Conservation (phyloP, 2,888 invertebrate species). For the Automeris io region DNA sequence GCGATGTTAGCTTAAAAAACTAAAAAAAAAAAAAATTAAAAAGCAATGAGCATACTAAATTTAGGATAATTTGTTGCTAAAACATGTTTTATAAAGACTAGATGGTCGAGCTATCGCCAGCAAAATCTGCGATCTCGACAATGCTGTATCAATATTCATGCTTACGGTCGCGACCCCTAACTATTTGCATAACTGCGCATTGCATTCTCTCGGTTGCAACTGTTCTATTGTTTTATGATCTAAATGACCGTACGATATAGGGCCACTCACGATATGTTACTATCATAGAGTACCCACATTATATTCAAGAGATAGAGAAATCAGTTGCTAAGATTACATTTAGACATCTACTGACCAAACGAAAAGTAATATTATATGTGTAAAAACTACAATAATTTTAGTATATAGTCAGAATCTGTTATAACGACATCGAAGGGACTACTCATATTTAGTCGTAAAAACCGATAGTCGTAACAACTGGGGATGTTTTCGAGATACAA, state of each 20-base stretch:
- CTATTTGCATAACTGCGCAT: constrained; percentile 73
- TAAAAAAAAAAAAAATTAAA: constrained; percentile 14
- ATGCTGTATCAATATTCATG: constrained; percentile 76
- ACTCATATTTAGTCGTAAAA: no score
- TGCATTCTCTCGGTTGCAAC: constrained; percentile 67
- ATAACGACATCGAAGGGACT: no score
- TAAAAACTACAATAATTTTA: no score
- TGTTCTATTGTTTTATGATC: constrained; percentile 76
- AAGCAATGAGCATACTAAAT: constrained; percentile 30
- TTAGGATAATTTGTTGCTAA: constrained; percentile 55
- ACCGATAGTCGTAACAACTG: no score
- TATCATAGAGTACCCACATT: no score
- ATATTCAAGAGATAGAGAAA: no score
- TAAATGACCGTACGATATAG: constrained; percentile 72
- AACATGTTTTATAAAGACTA: constrained; percentile 59
- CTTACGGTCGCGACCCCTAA: constrained; percentile 68
- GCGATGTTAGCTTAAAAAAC: constrained; percentile 22
- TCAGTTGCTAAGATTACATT: no score
- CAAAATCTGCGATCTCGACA: constrained; percentile 68
- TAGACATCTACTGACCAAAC: no score
- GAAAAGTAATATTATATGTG: no score
- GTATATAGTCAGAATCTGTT: no score
- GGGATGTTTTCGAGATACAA: no score
- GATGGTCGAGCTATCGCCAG: constrained; percentile 54
- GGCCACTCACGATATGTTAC: constrained; percentile 68